Base-by-base conservation (phyloP, 2,113 vertebrate genomes). In the Apeltes quadracus region DNA sequence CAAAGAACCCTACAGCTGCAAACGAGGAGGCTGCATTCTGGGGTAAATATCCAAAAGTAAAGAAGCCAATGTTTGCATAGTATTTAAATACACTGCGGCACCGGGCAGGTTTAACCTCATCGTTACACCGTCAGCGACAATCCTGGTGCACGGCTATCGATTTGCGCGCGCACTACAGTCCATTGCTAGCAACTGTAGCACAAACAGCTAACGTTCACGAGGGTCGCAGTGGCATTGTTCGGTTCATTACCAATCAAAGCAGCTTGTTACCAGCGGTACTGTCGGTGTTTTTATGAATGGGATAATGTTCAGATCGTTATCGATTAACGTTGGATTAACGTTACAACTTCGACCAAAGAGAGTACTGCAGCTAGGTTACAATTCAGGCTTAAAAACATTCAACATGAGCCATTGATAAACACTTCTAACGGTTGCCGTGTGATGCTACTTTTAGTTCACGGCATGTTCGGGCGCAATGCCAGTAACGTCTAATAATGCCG, bases 141-240 rank as follows among this genome's bases (percentile, higher is more conserved):
- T 0, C 20, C 14, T 12, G 25, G 3, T 9, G 15, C 53, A 9
- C 6, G 14, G 6, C 23, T 5, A n/a, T 44, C 62, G 22, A 84
- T 87, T 69, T 76, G 72, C 81, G 86, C 89, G 89, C 86, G 75
- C 64, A 79, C 46, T 53, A 5, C 10, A 23, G 18, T 14, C 13
- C 9, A 13, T 0, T 0, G 70, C 63, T 75, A 69, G 48, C 22
- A 14, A 25, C 9, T 25, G 69, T 78, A 84, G 69, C 80, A 36
- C n/a, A 39, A 11, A 12, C 12, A 54, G 58, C 51, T 68, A 75
- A 54, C 13, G 11, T 22, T 7, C 1, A 51, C 5, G 2, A 27
- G 39, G 48, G 8, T 27, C 5, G 27, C 1, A 8, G 25, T 4
- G 15, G 11, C 3, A 7, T 1, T 18, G 12, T 4, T 3, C 0